Conservation (phyloP, 1,140 invertebrate genomes). For the Atta texana region DNA sequence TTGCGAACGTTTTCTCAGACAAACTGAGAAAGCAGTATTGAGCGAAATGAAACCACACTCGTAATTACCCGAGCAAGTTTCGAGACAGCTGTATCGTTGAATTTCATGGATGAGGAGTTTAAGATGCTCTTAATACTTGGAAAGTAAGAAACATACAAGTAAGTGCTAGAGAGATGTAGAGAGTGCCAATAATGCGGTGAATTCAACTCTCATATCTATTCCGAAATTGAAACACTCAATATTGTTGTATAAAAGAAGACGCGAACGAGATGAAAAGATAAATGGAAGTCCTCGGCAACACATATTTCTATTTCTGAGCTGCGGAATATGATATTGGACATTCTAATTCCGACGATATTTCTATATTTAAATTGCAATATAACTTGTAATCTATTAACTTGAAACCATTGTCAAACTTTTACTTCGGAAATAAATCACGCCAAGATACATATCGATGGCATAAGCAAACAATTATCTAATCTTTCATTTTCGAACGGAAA, state of each 20-base stretch:
- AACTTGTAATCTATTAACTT: conserved; percentile 8
- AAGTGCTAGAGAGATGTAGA: conserved; percentile 19
- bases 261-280: neutral
- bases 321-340: neutral
- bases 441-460: neutral
- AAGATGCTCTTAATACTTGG: neutral
- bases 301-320: neutral
- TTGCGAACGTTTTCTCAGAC: neutral
- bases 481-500: neutral
- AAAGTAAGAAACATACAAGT: neutral
- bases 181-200: neutral
- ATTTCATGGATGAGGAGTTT: conserved; percentile 44
- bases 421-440: neutral
- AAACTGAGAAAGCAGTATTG: neutral
- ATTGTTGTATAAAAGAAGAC: neutral
- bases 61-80: conserved; percentile 42
- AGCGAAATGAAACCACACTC: neutral
- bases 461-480: neutral
- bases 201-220: conserved; percentile 2
- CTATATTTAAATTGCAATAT: neutral
- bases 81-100: conserved; percentile 10
- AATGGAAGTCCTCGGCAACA: conserved; percentile 4
- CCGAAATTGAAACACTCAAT: conserved; percentile 30
- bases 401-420: neutral
- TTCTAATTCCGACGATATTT: conserved; percentile 12